Evolutionary conservation across 2,113 vertebrate species (phyloP).

Genomic region (Addax nasomaculatus): DNA sequence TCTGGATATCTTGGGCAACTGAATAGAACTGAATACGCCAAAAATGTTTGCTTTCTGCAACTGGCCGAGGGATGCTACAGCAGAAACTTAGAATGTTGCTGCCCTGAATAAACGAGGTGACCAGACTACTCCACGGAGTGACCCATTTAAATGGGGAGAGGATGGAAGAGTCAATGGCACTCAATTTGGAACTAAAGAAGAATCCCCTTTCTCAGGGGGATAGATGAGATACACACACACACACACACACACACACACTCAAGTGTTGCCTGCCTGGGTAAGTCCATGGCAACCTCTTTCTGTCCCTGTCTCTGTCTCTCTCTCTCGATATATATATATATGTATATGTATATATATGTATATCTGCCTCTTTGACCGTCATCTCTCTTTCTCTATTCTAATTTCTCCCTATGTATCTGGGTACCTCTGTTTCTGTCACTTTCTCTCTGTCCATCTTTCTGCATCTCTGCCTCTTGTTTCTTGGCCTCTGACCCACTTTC

Average conservation of each 20-base stretch:
- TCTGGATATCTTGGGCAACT: background rate
- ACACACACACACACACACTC: background rate
- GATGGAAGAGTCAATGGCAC: background rate
- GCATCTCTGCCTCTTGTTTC: background rate
- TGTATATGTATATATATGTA: background rate
- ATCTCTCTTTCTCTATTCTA: background rate
- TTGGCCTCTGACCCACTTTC: constrained; percentile 31
- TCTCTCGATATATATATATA: background rate
- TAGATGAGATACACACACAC: background rate
- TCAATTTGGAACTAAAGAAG: background rate
- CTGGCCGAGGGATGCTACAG: background rate
- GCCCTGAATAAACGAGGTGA: background rate
- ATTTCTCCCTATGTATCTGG: background rate
- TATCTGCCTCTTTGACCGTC: background rate
- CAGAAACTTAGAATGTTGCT: background rate
- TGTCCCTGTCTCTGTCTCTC: background rate
- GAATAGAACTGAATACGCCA: background rate
- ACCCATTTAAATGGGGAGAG: background rate
- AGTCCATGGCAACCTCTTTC: background rate
- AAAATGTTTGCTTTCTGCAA: background rate
- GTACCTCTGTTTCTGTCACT: background rate
- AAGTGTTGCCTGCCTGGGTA: background rate
- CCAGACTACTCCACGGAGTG: background rate
- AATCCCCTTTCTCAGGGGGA: background rate
- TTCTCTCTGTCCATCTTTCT: background rate